Base-by-base conservation (phyloP, 2,888 invertebrate species). In the Sussaba pulchella region DNA sequence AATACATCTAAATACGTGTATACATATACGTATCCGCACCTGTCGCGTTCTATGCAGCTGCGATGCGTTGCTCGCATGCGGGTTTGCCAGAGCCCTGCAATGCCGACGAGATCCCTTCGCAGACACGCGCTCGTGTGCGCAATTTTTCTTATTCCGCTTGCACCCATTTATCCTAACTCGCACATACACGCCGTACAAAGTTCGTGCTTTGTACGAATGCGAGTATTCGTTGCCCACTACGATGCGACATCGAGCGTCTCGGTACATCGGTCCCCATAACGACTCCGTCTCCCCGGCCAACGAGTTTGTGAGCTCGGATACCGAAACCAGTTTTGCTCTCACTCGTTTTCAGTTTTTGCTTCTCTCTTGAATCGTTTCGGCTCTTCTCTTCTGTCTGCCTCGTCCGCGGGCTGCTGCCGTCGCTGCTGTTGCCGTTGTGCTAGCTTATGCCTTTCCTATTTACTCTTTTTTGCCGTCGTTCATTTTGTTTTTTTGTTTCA, bases 271-370 rank as follows among this genome's bases (percentile, higher is more conserved):
- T 59, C 77, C 14, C 12, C 10, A 10, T 21, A 12, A 12, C 9
- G 17, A 8, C 36, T 6, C 54, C 43, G 4, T 10, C 12, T 5
- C 2, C 31, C 26, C 69, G 47, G 76, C 69, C 73, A 77, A 57
- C 69, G 64, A 59, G 76, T 77, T 63, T 19, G 72, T 71, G 45
- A 77, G 69, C 70, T 67, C 47, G 45, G 75, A 69, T 73, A 77
- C 61, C 73, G n/a, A 85, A 85, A 85, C 85, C 84, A 74, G 84
- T 84, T 84, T 81, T 78, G 31, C 59, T 74, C 61, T 63, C 14
- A 61, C 39, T 74, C 63, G 26, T 41, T 81, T 39, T 47, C 72
- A 6, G 81, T 52, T 45, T 80, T 72, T 39, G 31, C 39, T 54
- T 64, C 31, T 19, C 21, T 63, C 31, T 24, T 19, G 14, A n/a